These are phyloP conservation scores for Pristionchus maxplancki DNA, from an alignment of 2,888 invertebrate genomes.

Conservation along the genomic window DNA sequence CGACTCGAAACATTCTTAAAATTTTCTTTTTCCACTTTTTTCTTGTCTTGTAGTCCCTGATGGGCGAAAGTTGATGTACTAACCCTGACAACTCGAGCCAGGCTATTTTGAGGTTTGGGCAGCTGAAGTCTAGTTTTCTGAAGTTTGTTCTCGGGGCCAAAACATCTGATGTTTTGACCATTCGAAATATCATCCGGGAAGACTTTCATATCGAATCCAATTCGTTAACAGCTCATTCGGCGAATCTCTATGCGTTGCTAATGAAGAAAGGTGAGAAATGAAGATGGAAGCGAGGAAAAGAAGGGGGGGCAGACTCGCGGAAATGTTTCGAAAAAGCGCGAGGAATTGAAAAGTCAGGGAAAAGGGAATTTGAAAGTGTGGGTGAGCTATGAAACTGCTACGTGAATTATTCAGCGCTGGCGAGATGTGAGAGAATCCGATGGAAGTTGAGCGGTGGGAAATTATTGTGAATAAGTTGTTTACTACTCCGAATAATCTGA, in stretches of 20 bases:
- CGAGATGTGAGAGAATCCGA: too few relatives aligned
- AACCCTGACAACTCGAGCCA: neutral
- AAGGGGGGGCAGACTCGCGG: neutral
- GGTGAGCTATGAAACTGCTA: too few relatives aligned
- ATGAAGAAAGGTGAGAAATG: neutral
- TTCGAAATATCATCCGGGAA: neutral
- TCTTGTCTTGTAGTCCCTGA: neutral
- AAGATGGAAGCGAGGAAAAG: neutral
- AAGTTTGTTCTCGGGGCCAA: too few relatives aligned
- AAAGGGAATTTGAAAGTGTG: neutral
- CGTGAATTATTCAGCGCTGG: too few relatives aligned
- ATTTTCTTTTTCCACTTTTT: neutral
- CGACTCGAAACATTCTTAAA: too few relatives aligned
- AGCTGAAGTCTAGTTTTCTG: neutral
- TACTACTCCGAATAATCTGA: too few relatives aligned
- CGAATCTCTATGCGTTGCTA: neutral
- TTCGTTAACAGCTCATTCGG: neutral
- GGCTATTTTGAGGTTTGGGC: neutral
- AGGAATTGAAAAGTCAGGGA: neutral
- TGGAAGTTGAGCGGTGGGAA: too few relatives aligned
- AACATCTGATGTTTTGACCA: neutral
- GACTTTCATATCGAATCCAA: too few relatives aligned
- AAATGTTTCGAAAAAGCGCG: neutral
- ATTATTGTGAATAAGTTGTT: too few relatives aligned
- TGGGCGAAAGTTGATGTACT: neutral